These are phyloP conservation scores for Halcyon malimbica DNA, from an alignment of 2,113 vertebrate genomes.

Conservation along the genomic window DNA sequence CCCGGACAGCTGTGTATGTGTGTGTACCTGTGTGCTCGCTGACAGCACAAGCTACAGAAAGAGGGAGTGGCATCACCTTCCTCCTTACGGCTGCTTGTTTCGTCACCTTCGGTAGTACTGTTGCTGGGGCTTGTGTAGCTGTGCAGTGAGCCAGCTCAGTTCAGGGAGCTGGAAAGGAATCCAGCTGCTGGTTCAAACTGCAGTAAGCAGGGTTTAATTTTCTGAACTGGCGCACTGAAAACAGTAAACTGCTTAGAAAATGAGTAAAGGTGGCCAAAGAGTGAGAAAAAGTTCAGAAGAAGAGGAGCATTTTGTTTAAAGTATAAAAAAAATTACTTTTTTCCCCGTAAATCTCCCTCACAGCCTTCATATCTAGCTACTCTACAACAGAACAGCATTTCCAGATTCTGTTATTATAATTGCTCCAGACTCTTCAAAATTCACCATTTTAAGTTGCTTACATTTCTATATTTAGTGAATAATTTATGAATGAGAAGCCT, in stretches of 20 bases:
- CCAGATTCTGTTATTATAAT: not conserved
- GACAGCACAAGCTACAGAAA: not conserved
- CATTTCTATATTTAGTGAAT: not conserved
- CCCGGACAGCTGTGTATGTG: too few relatives aligned
- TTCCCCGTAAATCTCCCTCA: not conserved
- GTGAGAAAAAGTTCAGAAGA: not conserved
- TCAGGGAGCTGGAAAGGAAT: not conserved
- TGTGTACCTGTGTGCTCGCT: not conserved
- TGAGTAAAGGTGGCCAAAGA: not conserved
- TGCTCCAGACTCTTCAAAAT: not conserved
- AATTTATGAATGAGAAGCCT: not conserved
- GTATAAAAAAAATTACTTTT: not conserved
- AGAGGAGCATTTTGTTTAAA: not conserved
- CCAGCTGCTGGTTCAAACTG: not conserved
- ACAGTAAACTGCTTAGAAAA: not conserved
- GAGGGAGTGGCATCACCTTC: not conserved
- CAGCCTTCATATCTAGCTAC: not conserved
- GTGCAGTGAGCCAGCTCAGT: fast-evolving
- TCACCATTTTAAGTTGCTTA: not conserved
- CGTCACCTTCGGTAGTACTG: too few relatives aligned
- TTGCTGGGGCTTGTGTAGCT: not conserved
- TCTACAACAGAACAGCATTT: not conserved
- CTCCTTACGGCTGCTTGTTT: fast-evolving
- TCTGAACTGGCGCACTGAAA: not conserved
- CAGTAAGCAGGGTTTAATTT: not conserved